Percentiles rank a stretch among this genome's conserved stretches.
Evolutionary conservation across 2,797 vertebrate species (phyloP).

Genomic region (Apogon hyalosoma): DNA sequence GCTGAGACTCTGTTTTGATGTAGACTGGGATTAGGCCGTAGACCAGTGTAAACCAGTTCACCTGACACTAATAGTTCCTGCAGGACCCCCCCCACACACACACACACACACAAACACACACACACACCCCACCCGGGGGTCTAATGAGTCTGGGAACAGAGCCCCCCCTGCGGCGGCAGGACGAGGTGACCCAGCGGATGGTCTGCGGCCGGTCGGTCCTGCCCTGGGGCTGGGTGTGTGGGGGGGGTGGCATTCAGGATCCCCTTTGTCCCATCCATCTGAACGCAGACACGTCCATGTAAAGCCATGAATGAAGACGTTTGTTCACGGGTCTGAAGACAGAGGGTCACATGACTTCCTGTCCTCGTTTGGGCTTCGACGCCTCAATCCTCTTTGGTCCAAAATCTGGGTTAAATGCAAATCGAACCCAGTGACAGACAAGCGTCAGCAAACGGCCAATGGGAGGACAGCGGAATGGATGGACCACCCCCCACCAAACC

Average conservation of each 20-base stretch:
- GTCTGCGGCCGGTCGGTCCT: conserved; percentile 64
- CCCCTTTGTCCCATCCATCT: conserved; percentile 83
- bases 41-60: conserved; percentile 92
- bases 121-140: conserved; percentile 16
- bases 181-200: conserved; percentile 95
- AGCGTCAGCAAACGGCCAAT: background rate
- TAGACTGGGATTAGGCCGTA: conserved; percentile 74
- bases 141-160: conserved; percentile 91
- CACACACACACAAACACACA: conserved; percentile 34
- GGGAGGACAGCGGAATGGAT: too few species aligned
- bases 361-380: conserved; percentile 23
- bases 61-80: conserved; percentile 95
- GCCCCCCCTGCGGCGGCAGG: conserved; percentile 86
- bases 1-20: background rate
- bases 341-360: conserved; percentile 21
- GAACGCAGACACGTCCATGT: too few species aligned
- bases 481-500: too few species aligned
- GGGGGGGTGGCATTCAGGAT: conserved; percentile 77
- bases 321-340: conserved; percentile 42
- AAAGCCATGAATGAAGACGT: conserved; percentile 23
- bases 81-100: conserved; percentile 78
- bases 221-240: conserved; percentile 47
- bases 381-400: conserved; percentile 61
- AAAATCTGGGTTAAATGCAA: conserved; percentile 85
- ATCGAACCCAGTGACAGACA: conserved; percentile 80